Percentiles rank a stretch among this genome's conserved stretches.
Evolutionary conservation across 1,140 invertebrate genomes (phyloP).

Genomic region (Drosophila nebulosa): DNA sequence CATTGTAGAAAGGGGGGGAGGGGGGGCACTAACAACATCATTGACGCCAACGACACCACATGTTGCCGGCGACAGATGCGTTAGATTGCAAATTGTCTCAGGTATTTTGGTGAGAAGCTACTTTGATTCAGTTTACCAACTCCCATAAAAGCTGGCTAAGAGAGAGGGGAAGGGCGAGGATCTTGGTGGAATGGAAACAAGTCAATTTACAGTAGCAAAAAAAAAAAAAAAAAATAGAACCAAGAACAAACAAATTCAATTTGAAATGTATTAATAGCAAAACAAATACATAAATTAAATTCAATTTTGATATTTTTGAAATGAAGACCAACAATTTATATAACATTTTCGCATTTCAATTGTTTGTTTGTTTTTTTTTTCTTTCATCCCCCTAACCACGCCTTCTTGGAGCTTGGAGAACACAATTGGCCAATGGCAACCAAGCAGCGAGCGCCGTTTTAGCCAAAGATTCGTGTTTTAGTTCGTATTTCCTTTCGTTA

Average conservation of each 20-base stretch:
- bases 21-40: conserved; percentile 34
- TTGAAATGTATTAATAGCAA: conserved; percentile 16
- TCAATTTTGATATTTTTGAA: conserved; percentile 8
- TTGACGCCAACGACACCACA: conserved; percentile 32
- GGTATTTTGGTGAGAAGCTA: conserved; percentile 4
- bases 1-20: too few relatives aligned
- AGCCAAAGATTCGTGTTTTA: conserved; percentile 43
- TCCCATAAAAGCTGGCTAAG: too few relatives aligned
- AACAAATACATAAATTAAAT: conserved; percentile 27
- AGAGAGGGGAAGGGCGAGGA: too few relatives aligned
- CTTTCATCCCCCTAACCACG: neutral
- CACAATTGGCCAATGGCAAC: conserved; percentile 33
- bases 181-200: too few relatives aligned
- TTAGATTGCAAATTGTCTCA: conserved; percentile 42
- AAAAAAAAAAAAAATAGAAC: conserved; percentile 17
- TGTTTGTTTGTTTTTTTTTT: conserved; percentile 25
- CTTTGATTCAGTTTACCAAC: conserved; percentile 2
- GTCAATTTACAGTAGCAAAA: conserved; percentile 31
- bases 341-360: neutral
- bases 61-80: conserved; percentile 49
- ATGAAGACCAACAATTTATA: neutral
- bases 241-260: neutral
- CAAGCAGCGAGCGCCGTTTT: conserved; percentile 12
- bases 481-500: conserved; percentile 49
- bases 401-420: neutral